Evolutionary conservation across 2,113 vertebrate genomes (phyloP).

Genomic region (Archilochus colubris): DNA sequence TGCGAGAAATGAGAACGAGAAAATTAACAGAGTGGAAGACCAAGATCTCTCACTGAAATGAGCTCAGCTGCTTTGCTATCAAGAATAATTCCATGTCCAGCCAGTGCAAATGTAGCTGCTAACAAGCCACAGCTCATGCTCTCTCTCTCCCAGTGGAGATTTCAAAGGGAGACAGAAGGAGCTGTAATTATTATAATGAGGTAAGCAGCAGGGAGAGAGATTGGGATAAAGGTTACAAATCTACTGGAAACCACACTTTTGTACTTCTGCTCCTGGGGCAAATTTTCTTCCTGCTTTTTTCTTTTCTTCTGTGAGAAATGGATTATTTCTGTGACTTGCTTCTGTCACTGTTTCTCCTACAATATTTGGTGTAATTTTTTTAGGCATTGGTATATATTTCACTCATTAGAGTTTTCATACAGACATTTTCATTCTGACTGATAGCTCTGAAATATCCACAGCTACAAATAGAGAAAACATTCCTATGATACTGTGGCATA

Average conservation of each 20-base stretch:
- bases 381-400: not conserved
- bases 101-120: not conserved
- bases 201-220: not conserved
- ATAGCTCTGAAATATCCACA: not conserved
- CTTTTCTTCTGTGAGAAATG: not conserved
- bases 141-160: not conserved
- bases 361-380: not conserved
- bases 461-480: not conserved
- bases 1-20: not conserved
- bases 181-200: not conserved
- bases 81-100: not conserved
- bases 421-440: not conserved
- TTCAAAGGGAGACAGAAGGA: constrained; percentile 12
- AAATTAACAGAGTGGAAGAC: not conserved
- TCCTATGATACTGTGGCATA: not conserved
- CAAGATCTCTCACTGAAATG: not conserved
- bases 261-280: not conserved
- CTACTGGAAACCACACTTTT: not conserved
- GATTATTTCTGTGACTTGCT: not conserved
- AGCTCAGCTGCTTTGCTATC: not conserved
- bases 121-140: not conserved
- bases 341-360: not conserved
- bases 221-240: not conserved
- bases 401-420: not conserved
- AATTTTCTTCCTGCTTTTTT: not conserved